A percentile compares a stretch with the other conserved stretches of the same genome.
These are phyloP conservation scores for Anolis sagrei DNA, from an alignment of 2,113 vertebrate species.

Conservation along the genomic window DNA sequence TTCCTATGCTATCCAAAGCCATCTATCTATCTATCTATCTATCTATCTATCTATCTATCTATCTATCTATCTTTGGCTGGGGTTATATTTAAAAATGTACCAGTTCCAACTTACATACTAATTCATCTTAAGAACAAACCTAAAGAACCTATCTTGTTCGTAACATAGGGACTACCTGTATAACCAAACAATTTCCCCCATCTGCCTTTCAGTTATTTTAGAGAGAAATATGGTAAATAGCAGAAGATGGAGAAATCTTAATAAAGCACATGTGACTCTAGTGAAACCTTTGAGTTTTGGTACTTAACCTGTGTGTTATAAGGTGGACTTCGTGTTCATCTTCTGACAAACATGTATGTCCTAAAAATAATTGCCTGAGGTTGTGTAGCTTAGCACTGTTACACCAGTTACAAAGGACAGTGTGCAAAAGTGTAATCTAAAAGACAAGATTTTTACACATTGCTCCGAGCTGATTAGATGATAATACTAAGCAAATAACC, in stretches of 20 bases:
- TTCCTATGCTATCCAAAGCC: no score
- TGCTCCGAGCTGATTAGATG: slow-evolving; percentile 21
- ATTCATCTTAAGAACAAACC: no score
- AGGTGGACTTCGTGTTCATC: background rate
- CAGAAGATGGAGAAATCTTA: background rate
- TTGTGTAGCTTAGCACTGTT: background rate
- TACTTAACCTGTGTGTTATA: background rate
- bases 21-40: no score
- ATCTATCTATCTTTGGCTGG: no score
- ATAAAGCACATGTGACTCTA: background rate
- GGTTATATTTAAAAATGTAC: no score
- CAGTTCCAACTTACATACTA: no score
- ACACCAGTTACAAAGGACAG: background rate
- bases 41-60: no score
- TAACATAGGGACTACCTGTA: background rate
- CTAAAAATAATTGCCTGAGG: background rate
- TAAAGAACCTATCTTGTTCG: no score
- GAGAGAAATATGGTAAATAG: slow-evolving; percentile 5
- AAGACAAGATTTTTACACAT: slow-evolving; percentile 12
- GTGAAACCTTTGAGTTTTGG: background rate
- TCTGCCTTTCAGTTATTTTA: background rate
- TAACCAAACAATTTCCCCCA: background rate
- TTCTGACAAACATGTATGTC: background rate
- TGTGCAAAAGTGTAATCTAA: background rate
- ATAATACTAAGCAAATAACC: slow-evolving; percentile 31